Evolutionary conservation across 2,888 invertebrate species (phyloP).

Genomic region (Heliconius erato): DNA sequence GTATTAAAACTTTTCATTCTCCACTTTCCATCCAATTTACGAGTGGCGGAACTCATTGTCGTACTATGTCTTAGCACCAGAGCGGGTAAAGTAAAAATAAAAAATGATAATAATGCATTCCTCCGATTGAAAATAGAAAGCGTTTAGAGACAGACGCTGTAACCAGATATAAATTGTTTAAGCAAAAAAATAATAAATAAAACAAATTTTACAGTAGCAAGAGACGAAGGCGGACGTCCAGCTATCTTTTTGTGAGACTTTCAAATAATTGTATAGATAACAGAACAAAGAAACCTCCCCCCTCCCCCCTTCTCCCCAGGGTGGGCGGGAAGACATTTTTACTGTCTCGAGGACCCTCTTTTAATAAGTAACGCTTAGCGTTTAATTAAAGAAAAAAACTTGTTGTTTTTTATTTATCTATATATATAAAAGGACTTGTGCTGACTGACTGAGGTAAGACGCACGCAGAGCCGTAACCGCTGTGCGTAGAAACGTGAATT

Average conservation of each 20-base stretch:
- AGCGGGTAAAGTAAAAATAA: too few species aligned
- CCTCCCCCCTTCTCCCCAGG: conserved; percentile 56
- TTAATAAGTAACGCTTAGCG: conserved; percentile 73
- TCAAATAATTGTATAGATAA: conserved; percentile 89
- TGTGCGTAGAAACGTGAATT: too few species aligned
- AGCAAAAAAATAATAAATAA: neutral
- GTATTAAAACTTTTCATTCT: too few species aligned
- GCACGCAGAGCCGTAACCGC: too few species aligned
- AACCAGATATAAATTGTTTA: neutral
- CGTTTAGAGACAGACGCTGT: too few species aligned
- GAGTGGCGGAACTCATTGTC: too few species aligned
- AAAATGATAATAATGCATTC: too few species aligned
- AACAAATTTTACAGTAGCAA: conserved; percentile 20
- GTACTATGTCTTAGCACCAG: too few species aligned
- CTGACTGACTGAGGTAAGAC: too few species aligned
- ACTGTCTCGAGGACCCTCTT: conserved; percentile 76
- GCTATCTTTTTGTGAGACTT: conserved; percentile 86
- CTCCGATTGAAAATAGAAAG: too few species aligned
- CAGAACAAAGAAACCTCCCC: conserved; percentile 85
- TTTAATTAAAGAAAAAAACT: conserved; percentile 69
- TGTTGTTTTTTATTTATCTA: neutral
- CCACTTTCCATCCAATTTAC: too few species aligned
- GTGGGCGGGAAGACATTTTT: conserved; percentile 75
- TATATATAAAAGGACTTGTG: too few species aligned
- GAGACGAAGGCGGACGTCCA: conserved; percentile 66